phyloP scores from a whole-genome alignment of 2,113 vertebrate genomes.

The Takifugu flavidus region DNA sequence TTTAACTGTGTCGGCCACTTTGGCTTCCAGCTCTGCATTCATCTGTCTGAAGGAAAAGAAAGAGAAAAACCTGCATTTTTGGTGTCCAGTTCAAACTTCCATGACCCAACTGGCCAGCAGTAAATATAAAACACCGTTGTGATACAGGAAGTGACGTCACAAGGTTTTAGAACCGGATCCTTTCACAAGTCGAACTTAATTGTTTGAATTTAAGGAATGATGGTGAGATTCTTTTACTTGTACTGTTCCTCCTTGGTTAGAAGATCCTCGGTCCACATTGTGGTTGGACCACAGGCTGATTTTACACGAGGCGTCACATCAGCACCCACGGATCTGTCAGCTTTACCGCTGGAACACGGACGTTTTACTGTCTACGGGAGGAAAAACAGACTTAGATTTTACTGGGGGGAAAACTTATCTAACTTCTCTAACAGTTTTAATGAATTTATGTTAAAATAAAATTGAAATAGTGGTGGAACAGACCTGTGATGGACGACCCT shows the following conservation, averaged over 20 bases:
- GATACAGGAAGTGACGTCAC: neutral
- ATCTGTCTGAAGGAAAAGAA: constrained; percentile 70
- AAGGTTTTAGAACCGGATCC: neutral
- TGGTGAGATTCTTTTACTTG: constrained; percentile 73
- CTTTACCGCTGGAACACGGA: constrained; percentile 20
- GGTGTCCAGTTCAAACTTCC: too few relatives aligned
- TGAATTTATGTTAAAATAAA: neutral
- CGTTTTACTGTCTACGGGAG: constrained; percentile 50
- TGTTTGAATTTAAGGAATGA: neutral
- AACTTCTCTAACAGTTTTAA: neutral
- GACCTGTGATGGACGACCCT: neutral
- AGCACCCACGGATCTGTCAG: constrained; percentile 26
- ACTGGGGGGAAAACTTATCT: too few relatives aligned
- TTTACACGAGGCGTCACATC: constrained; percentile 25
- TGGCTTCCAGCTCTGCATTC: constrained; percentile 92
- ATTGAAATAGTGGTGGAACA: constrained; percentile 25
- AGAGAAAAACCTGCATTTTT: too few relatives aligned
- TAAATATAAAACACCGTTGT: too few relatives aligned
- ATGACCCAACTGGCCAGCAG: too few relatives aligned
- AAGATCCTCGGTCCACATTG: constrained; percentile 59
- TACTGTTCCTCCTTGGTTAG: constrained; percentile 82
- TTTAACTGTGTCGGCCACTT: constrained; percentile 83
- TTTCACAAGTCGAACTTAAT: neutral
- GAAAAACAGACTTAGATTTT: neutral
- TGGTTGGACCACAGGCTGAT: constrained; percentile 40